Evolutionary conservation across 2,113 vertebrate species (phyloP).

Genomic region (Papio anubis): DNA sequence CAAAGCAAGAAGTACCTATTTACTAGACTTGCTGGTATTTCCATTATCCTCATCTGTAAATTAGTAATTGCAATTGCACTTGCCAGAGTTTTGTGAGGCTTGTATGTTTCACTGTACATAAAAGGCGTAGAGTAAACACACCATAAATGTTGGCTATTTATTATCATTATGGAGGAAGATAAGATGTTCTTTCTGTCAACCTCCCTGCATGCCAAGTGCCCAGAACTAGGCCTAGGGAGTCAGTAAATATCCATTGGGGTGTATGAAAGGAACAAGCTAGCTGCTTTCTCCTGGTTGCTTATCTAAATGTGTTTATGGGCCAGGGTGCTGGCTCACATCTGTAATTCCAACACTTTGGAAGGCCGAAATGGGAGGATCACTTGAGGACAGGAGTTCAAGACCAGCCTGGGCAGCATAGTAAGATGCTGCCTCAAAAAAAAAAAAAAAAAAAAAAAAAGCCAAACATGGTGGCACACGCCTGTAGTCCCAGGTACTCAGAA

Average conservation of each 20-base stretch:
- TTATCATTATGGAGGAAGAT: too few species aligned
- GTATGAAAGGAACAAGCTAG: background rate
- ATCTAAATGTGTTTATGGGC: background rate
- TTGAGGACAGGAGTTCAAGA: too few species aligned
- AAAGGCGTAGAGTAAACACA: background rate
- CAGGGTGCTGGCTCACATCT: too few species aligned
- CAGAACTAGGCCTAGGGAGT: background rate
- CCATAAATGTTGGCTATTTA: background rate
- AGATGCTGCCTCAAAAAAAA: too few species aligned
- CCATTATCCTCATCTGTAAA: background rate
- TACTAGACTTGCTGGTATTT: background rate
- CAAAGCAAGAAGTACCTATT: background rate
- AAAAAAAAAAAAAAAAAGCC: too few species aligned
- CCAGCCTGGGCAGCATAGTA: too few species aligned
- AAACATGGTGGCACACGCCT: too few species aligned
- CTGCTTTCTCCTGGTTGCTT: background rate
- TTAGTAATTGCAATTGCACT: too few species aligned
- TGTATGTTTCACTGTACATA: background rate
- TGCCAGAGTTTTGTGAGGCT: background rate
- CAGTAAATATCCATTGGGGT: background rate
- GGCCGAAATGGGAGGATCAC: too few species aligned
- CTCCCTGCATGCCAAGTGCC: background rate
- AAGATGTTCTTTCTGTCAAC: background rate
- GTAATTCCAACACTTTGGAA: too few species aligned
- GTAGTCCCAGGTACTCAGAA: too few species aligned